Conservation (phyloP, 2,797 vertebrate genomes). For the Prunella strophiata region DNA sequence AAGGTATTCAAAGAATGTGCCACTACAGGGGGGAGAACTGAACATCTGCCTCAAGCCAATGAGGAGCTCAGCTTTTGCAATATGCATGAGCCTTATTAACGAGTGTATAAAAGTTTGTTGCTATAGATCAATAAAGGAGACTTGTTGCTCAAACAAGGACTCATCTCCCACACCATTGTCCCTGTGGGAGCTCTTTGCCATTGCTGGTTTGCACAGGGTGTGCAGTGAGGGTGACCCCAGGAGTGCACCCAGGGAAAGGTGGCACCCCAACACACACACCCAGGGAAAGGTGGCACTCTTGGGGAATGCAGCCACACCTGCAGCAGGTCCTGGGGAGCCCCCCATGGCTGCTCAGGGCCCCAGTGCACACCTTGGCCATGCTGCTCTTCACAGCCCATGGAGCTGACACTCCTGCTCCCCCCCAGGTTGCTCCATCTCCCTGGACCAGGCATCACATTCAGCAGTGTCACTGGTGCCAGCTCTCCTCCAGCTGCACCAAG, state of each 20-base stretch:
- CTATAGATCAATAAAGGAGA: too few relatives aligned
- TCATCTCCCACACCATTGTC: too few relatives aligned
- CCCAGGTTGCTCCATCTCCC: background rate
- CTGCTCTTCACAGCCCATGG: background rate
- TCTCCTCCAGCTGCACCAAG: background rate
- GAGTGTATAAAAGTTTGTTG: too few relatives aligned
- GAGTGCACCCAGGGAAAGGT: background rate
- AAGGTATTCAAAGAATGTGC: too few relatives aligned
- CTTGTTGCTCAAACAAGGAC: too few relatives aligned
- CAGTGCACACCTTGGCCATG: accelerated
- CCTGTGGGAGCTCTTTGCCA: accelerated
- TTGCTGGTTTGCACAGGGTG: background rate
- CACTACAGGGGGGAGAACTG: too few relatives aligned
- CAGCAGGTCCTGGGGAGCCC: background rate
- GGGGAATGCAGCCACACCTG: accelerated
- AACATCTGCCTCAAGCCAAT: too few relatives aligned
- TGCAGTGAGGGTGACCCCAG: accelerated
- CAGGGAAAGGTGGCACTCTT: too few relatives aligned
- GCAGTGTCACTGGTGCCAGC: background rate
- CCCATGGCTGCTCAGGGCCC: background rate
- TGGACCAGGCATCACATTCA: background rate
- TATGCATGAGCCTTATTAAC: too few relatives aligned
- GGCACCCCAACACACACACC: too few relatives aligned
- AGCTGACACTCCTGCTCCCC: background rate
- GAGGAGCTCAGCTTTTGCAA: too few relatives aligned